Conservation (phyloP, 2,113 vertebrate species). For the Dromiciops gliroides region DNA sequence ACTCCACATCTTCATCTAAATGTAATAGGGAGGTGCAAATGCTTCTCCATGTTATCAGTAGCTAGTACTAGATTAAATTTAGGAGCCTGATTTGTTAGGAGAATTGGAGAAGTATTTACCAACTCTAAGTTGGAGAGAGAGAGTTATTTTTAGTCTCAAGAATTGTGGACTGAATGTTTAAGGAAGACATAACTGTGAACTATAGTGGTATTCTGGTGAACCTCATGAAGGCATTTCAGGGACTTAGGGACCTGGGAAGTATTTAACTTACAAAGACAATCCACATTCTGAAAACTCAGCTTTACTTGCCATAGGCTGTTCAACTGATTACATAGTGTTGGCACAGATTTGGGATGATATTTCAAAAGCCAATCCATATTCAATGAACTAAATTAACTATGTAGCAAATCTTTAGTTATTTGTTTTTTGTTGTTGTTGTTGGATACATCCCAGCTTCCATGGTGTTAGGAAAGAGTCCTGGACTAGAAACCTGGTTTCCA, state of each 20-base stretch:
- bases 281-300: background rate
- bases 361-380: slow-evolving; percentile 31
- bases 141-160: slow-evolving; percentile 12
- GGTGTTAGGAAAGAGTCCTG: background rate
- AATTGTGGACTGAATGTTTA: background rate
- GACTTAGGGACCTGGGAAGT: slow-evolving; percentile 40
- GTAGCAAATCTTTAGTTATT: slow-evolving; percentile 4
- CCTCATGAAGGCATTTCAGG: slow-evolving; percentile 46
- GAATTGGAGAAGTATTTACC: background rate
- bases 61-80: background rate
- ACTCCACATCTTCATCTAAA: background rate
- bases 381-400: slow-evolving; percentile 6
- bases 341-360: slow-evolving; percentile 1
- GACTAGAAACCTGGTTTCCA: background rate
- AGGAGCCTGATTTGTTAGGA: background rate
- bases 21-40: background rate
- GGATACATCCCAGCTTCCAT: background rate
- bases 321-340: slow-evolving; percentile 37
- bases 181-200: background rate
- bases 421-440: background rate
- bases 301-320: background rate
- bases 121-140: no score
- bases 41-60: background rate
- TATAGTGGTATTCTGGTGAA: background rate
- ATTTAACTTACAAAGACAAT: slow-evolving; percentile 34